phyloP scores from a whole-genome alignment of 2,888 invertebrate species.

The Acanthacorydalis orientalis region DNA sequence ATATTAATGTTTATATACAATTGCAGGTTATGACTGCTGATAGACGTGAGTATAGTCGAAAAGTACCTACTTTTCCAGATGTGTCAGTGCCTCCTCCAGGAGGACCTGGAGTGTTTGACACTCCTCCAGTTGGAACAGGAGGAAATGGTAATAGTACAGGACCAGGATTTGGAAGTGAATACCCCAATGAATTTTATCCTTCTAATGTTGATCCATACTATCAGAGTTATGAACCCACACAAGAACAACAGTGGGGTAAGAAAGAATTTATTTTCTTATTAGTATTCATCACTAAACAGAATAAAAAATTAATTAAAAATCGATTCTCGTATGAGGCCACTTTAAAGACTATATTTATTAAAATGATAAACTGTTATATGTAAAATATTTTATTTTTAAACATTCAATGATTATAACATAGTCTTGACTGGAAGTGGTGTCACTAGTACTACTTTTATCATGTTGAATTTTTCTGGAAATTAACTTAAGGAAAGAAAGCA shows the following conservation, averaged over 20 bases:
- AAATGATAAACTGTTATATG: constrained; percentile 9
- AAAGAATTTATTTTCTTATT: constrained; percentile 6
- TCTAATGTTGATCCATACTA: constrained; percentile 38
- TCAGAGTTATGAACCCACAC: constrained; percentile 50
- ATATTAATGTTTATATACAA: no score
- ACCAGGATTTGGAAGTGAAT: constrained; percentile 10
- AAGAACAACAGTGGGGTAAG: constrained; percentile 54
- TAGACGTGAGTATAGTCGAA: constrained; percentile 66
- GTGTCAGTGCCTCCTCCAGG: constrained; percentile 42
- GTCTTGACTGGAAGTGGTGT: no score
- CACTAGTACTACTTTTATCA: no score
- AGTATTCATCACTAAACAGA: neutral
- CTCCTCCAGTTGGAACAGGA: constrained; percentile 13
- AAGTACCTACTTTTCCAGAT: constrained; percentile 43
- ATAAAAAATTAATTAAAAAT: no score
- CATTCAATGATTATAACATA: constrained; percentile 17
- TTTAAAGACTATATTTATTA: constrained; percentile 8
- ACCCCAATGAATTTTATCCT: constrained; percentile 25
- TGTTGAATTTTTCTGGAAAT: no score
- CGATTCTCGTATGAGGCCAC: no score
- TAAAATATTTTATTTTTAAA: constrained; percentile 1
- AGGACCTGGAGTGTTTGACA: constrained; percentile 23
- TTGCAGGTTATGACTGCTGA: constrained; percentile 76
- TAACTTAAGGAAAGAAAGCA: no score
- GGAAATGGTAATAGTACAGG: constrained; percentile 1